These are phyloP conservation scores for Pelusios castaneus DNA, from an alignment of 2,113 vertebrate species.

Conservation along the genomic window DNA sequence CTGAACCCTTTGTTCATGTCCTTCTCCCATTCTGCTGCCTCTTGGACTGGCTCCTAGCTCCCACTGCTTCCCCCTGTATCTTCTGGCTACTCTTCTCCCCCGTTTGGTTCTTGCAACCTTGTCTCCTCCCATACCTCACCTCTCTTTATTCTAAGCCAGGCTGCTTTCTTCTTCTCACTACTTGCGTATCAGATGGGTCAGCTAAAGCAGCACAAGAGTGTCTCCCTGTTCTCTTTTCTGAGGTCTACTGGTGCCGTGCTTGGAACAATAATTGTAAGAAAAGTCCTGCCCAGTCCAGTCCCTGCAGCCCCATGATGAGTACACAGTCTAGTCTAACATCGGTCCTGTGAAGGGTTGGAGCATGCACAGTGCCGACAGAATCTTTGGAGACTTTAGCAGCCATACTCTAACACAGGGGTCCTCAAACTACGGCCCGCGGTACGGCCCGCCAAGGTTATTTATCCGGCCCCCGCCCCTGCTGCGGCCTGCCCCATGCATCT, in stretches of 20 bases:
- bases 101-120: background rate
- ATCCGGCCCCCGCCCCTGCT: too few relatives aligned
- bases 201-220: background rate
- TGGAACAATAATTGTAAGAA: background rate
- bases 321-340: background rate
- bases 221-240: background rate
- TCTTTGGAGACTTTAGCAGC: background rate
- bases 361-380: background rate
- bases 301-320: background rate
- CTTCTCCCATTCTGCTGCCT: background rate
- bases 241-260: background rate
- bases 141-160: background rate
- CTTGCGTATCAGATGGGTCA: too few relatives aligned
- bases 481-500: too few relatives aligned
- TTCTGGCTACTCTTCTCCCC: too few relatives aligned
- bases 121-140: background rate
- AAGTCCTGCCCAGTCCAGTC: background rate
- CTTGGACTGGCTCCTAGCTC: background rate
- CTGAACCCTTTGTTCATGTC: background rate
- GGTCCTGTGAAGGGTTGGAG: background rate
- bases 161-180: background rate
- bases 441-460: too few relatives aligned
- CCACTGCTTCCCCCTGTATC: too few relatives aligned
- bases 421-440: too few relatives aligned
- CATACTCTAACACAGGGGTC: background rate